Percentiles rank a stretch among this genome's conserved stretches.
phyloP scores from a whole-genome alignment of 2,888 invertebrate species.

The Amorpha juglandis region DNA sequence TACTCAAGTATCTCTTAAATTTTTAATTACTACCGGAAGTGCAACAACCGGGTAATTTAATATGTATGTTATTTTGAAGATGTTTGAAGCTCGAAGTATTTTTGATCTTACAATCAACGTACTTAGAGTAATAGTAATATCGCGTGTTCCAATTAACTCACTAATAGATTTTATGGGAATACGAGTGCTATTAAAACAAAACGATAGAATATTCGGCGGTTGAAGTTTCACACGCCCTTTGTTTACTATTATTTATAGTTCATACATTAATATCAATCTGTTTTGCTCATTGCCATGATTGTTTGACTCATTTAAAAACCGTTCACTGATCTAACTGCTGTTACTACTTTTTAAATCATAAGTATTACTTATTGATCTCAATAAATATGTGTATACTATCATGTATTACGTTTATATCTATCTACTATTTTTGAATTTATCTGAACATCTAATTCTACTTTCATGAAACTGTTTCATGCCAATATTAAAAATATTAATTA shows the following conservation, averaged over 20 bases:
- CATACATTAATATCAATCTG: conserved; percentile 52
- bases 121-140: conserved; percentile 72
- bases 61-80: background rate
- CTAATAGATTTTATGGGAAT: conserved; percentile 62
- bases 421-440: background rate
- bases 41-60: conserved; percentile 33
- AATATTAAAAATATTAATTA: too few species aligned
- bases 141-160: conserved; percentile 69
- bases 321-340: background rate
- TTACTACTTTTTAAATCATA: background rate
- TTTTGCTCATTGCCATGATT: background rate
- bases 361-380: too few species aligned
- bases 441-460: too few species aligned
- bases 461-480: too few species aligned
- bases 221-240: conserved; percentile 59
- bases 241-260: conserved; percentile 56
- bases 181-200: conserved; percentile 52
- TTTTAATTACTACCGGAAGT: conserved; percentile 43
- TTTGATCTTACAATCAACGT: conserved; percentile 52
- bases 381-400: background rate
- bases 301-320: background rate
- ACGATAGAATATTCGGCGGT: conserved; percentile 40
- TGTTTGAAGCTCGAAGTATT: conserved; percentile 43
- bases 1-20: conserved; percentile 31
- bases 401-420: background rate